Evolutionary conservation across 2,797 vertebrate species (phyloP).

Genomic region (Ambastaia sidthimunki): DNA sequence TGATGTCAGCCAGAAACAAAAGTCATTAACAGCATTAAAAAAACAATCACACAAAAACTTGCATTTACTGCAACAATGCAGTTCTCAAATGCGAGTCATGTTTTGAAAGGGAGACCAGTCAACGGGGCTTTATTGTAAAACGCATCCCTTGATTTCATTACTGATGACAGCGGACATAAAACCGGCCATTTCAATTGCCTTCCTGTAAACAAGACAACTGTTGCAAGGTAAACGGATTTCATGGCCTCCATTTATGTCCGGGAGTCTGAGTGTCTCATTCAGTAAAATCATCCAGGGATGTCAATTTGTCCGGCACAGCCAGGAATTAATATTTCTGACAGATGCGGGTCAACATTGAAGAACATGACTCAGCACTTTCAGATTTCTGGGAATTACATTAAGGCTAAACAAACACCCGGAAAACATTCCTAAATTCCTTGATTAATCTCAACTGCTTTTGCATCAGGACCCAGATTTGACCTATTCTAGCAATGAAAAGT

Average conservation of each 20-base stretch:
- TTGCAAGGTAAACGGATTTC: constrained; percentile 38
- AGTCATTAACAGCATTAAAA: no score
- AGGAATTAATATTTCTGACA: constrained; percentile 7
- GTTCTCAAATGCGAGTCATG: no score
- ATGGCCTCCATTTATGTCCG: constrained; percentile 8
- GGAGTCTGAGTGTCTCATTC: constrained; percentile 10
- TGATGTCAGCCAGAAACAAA: neutral
- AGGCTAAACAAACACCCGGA: neutral
- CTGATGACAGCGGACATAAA: neutral
- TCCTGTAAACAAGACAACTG: constrained; percentile 27
- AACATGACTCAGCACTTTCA: neutral
- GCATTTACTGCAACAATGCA: no score
- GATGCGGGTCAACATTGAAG: neutral
- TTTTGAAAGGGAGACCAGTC: neutral
- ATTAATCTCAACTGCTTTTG: neutral
- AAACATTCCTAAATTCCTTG: neutral
- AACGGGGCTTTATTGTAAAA: constrained; percentile 1
- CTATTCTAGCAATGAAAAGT: neutral
- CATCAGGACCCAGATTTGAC: neutral
- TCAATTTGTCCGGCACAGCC: neutral
- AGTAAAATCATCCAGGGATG: constrained; percentile 20
- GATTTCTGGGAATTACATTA: neutral
- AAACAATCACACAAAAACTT: no score
- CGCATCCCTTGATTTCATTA: neutral
- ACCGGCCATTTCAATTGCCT: constrained; percentile 1